Evolutionary conservation across 2,888 invertebrate genomes (phyloP).

Genomic region (Mimumesa dahlbomi): DNA sequence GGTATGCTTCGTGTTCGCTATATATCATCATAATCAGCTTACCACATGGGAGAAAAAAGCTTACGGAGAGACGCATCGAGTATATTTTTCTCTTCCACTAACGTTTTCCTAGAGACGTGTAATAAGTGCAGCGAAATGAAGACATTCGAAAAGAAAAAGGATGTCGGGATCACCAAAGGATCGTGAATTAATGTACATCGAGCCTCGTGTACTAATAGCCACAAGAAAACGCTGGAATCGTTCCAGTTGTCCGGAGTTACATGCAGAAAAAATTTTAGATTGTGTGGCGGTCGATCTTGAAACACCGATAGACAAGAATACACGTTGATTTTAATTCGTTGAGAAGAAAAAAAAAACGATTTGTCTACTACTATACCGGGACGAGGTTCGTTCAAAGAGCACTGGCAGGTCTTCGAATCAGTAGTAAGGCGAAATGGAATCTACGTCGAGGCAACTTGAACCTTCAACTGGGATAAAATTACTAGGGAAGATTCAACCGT

Average conservation of each 20-base stretch:
- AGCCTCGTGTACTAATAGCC: not conserved
- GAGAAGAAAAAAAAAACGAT: constrained; percentile 4
- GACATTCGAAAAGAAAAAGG: constrained; percentile 42
- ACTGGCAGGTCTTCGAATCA: constrained; percentile 37
- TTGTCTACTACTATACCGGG: not conserved
- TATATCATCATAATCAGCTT: constrained; percentile 63
- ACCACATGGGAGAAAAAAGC: constrained; percentile 42
- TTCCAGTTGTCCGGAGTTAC: not conserved
- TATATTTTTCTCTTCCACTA: constrained; percentile 21
- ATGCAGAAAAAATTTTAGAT: too few species aligned
- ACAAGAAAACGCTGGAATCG: not conserved
- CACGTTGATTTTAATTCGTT: constrained; percentile 32
- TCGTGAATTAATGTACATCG: constrained; percentile 15
- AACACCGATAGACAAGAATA: not conserved
- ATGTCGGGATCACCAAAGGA: constrained; percentile 8
- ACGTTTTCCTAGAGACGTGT: constrained; percentile 29
- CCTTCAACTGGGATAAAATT: constrained; percentile 73
- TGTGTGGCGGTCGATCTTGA: too few species aligned
- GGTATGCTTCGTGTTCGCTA: constrained; percentile 39
- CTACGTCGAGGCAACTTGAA: constrained; percentile 66
- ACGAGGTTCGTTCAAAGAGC: constrained; percentile 7
- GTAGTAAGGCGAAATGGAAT: constrained; percentile 62
- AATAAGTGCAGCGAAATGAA: constrained; percentile 41
- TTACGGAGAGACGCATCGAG: not conserved
- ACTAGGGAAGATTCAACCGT: constrained; percentile 68